These are phyloP conservation scores for Chondrosia reniformis DNA, from an alignment of 37 sponge, comb jelly and placozoan species.

Conservation along the genomic window DNA sequence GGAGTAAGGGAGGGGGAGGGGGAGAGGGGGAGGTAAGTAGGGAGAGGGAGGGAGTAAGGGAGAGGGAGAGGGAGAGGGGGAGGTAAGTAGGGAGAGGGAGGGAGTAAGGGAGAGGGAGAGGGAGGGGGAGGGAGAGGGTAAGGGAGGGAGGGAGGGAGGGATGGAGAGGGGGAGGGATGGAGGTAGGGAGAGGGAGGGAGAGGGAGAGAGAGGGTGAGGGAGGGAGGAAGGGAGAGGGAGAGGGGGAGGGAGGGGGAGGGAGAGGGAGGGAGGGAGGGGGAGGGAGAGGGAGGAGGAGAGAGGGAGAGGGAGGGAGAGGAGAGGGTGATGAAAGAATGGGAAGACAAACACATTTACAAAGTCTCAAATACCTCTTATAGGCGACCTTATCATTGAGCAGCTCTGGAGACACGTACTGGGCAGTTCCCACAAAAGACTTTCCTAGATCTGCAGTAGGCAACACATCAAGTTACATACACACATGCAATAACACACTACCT, in stretches of 20 bases:
- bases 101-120: too few relatives aligned
- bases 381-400: constrained; percentile 82
- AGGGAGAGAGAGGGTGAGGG: too few relatives aligned
- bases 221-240: too few relatives aligned
- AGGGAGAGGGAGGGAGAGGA: constrained; percentile 25
- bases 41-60: too few relatives aligned
- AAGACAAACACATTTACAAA: neutral
- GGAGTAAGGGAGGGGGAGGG: too few relatives aligned
- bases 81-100: neutral
- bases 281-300: constrained; percentile 8
- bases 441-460: constrained; percentile 52
- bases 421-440: constrained; percentile 94
- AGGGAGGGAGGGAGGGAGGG: too few relatives aligned
- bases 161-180: too few relatives aligned
- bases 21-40: too few relatives aligned
- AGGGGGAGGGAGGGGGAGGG: constrained; percentile 8
- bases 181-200: neutral
- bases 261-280: constrained; percentile 3
- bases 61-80: constrained; percentile 25
- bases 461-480: neutral
- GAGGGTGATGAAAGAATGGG: too few relatives aligned
- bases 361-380: constrained; percentile 64
- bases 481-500: constrained; percentile 20
- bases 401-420: constrained; percentile 96
- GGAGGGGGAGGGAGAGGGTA: too few relatives aligned